Evolutionary conservation across 2,797 vertebrate species (phyloP), one percentile per base, ranked within the genome.

Genomic region (Tenualosa thibaudeaui): DNA sequence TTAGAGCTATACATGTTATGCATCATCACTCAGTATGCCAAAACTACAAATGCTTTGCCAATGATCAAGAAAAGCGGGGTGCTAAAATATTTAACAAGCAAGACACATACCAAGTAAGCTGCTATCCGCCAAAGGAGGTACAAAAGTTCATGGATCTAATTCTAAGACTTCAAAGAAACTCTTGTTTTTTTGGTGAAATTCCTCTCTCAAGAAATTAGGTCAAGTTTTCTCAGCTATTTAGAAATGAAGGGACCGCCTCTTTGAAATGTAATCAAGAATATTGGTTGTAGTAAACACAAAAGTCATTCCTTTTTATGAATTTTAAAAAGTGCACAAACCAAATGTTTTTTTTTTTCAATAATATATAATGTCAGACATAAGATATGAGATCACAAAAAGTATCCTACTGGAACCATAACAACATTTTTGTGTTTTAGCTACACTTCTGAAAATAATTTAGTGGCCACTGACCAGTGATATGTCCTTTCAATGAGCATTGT

Each of bases 261-360:
- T 94, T 94, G 94, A 96, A 96, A 96, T 91, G 90, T 93, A 95
- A 94, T 94, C 93, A 92, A 92, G 86, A 89, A 84, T 84, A 92
- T 83, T 92, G 94, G 86, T 85, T 88, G 92, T 93, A 94, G 92
- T 93, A 95, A 96, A 96, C 87, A 93, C 88, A 89, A 92, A 92
- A 71, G 83, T 84, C 85, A 82, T 87, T 90, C 88, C 88, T 86
- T 78, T 22, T 19, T 17, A 56, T 56, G 17, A 3, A 37, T 17
- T 31, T 71, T 37, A 71, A 37, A 71, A 26, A 13, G 26, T 71
- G 12, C 37, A 3, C 87, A 89, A 88, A 88, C 89, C 81, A 84
- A 62, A 86, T 26, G 24, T 37, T 4, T 75, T 75, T 4, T 75
- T 75, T 71, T 71, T 37, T 31, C 40, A 37, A 17, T 13, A 71